Percentiles rank a stretch among this genome's conserved stretches.
phyloP scores from a whole-genome alignment of 2,797 vertebrate species.

The Diplodus sargus region DNA sequence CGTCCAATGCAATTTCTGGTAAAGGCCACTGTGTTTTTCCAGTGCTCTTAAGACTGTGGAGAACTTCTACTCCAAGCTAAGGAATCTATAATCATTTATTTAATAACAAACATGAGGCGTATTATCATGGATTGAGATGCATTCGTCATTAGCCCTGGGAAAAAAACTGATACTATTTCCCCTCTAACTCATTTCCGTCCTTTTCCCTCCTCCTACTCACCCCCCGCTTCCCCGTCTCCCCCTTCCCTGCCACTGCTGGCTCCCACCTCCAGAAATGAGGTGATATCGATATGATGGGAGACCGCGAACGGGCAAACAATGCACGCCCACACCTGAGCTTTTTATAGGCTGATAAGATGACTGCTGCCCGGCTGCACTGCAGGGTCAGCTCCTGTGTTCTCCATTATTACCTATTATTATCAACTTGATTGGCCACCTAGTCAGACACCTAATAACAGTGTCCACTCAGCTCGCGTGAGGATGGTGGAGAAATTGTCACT shows the following conservation, averaged over 20 bases:
- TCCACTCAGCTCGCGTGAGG: conserved; percentile 33
- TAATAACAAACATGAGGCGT: conserved; percentile 21
- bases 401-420: conserved; percentile 68
- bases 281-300: conserved; percentile 78
- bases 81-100: conserved; percentile 32
- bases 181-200: conserved; percentile 20
- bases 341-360: conserved; percentile 83
- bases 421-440: conserved; percentile 66
- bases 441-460: conserved; percentile 68
- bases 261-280: conserved; percentile 75
- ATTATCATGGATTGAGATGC: conserved; percentile 16
- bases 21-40: conserved; percentile 14
- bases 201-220: conserved; percentile 16
- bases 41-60: background rate
- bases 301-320: conserved; percentile 78
- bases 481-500: conserved; percentile 55
- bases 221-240: conserved; percentile 12
- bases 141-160: conserved; percentile 15
- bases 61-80: background rate
- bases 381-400: conserved; percentile 69
- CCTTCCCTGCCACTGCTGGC: conserved; percentile 30
- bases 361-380: conserved; percentile 60
- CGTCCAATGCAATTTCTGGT: conserved; percentile 23
- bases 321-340: conserved; percentile 78
- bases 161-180: conserved; percentile 24